Base-by-base conservation (phyloP, 2,797 vertebrate genomes). In the Pelobates cultripes region DNA sequence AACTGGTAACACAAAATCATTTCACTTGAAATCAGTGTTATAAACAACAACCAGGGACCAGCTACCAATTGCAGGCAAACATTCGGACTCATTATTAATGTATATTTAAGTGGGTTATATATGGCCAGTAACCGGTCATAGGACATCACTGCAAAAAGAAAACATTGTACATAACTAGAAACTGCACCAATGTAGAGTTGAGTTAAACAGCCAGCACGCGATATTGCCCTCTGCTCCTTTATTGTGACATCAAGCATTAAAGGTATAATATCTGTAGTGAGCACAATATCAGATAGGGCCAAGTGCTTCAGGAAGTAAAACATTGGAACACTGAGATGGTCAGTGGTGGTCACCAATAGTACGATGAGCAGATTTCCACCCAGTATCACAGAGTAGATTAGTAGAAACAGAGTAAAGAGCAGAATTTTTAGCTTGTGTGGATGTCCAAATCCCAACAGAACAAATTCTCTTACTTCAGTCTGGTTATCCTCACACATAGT, bases 121-220 rank as follows among this genome's bases (percentile, higher is more conserved):
- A 83, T 53, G 51, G 81, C 81, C 51, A 83, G 13, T 41, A 60
- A 83, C 17, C 76, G 17, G 28, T 83, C 81, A 28, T 51, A 83
- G 5, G 76, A 83, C 81, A 83, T 83, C 3, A 78, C 13, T 45
- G 63, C 43, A 6, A 74, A 43, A 10, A 83, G 66, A 8, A 78
- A 63, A 53, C 76, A 78, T 64, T 83, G 75, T 4, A 73, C 8
- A 28, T 55, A 53, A 13, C 44, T 44, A 28, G 40, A 83, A n/a
- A 53, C 2, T 2, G 4, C 66, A 10, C 51, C 69, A 1, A 60
- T n/a, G 43, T 83, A n/a, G 17, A 83, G n/a, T n/a, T 83, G 71
- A 7, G 7, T 4, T 1, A 73, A 40, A 12, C 81, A 83, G 14
- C 28, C 8, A 12, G 4, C 13, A 6, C 78, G 10, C 13, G 43